Evolutionary conservation across 1,140 invertebrate genomes (phyloP), one percentile per base, ranked within the genome.

Genomic region (Antheraea mylitta): DNA sequence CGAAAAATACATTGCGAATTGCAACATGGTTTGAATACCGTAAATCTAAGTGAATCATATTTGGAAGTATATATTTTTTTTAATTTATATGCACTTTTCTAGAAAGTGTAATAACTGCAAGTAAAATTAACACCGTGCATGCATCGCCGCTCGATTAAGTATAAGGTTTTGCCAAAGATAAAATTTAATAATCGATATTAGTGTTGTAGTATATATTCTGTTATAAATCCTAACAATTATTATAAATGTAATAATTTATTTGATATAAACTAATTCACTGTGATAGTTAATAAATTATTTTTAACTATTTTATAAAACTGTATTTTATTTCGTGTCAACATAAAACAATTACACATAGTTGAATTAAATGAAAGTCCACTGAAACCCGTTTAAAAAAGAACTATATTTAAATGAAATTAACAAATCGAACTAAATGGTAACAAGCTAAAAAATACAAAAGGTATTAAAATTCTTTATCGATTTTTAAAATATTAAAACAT

Each of bases 341-440:
- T 19, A 42, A 36, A 59, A 64, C 58, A 30, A 30, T 30, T 30
- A 2, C 22, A 30, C 4, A 53, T 53, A 53, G 45, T n/a, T 60
- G 11, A 66, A 65, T 63, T 19, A 71, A 74, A 75, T 68, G 64
- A 72, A 73, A 81, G 74, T 60, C 64, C 42, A 70, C 13, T 19
- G 22, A 58, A 66, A 68, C 64, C 69, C 67, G 69, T 80, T 79
- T 77, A 78, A 77, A 86, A 86, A 84, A 68, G 73, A 86, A 85
- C 82, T 90, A 89, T 89, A 88, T 89, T 89, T 86, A 87, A 89
- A 85, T 83, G 80, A 89, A 90, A 87, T 83, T 82, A 87, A 85
- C 75, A 87, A 86, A 85, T 82, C 78, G 82, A 88, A 89, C 79
- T 85, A 82, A 86, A 84, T 78, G 68, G 78, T 84, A 83, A 83